Base-by-base conservation (phyloP, 2,113 vertebrate genomes). In the Syngnathus typhle region DNA sequence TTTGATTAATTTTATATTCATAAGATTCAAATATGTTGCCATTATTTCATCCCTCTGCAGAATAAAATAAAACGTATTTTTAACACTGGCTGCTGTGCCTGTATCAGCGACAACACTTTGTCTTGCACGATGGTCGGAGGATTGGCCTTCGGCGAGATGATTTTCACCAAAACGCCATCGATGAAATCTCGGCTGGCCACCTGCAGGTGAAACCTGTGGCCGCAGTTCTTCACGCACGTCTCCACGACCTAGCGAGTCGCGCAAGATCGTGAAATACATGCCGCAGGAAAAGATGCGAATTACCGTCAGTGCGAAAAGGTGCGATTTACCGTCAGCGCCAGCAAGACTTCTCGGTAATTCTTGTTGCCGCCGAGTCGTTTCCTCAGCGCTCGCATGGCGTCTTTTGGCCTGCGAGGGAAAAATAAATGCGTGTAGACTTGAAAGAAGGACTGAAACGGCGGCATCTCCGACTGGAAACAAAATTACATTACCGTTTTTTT, bases 161-260 rank as follows among this genome's bases (percentile, higher is more conserved):
- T 94, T 88, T 94, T 98, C 81, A 99, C 96, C 83, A 99, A 87
- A 46, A 99, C 92, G 0, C 94, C 94, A 3, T 99, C 97, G 0
- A 99, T 96, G 84, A 99, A 99, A 80, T 99, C 97, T 47, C 95
- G 91, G 82, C 89, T 96, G 73, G 96, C 95, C 72, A 99, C 94
- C 0, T 96, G 93, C 70, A 95, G 72, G 0, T 99, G 97, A 84
- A 99, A 99, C 75, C 97, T 95, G 83, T 99, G 97, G 60, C 97
- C 97, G 4, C 97, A 99, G 91, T 99, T 99, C 88, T 99, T 99
- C 82, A 99, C 96, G 63, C 97, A 98, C 0, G 97, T 98, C 87
- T 99, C 97, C 84, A 99, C 79, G 3, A 98, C 96, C 97, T 99
- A 81, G 32, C 60, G 1, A 54, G 44, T 72, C 13, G 7, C 11